Conservation (phyloP, 2,113 vertebrate species). For the Melanocharis versteri region DNA sequence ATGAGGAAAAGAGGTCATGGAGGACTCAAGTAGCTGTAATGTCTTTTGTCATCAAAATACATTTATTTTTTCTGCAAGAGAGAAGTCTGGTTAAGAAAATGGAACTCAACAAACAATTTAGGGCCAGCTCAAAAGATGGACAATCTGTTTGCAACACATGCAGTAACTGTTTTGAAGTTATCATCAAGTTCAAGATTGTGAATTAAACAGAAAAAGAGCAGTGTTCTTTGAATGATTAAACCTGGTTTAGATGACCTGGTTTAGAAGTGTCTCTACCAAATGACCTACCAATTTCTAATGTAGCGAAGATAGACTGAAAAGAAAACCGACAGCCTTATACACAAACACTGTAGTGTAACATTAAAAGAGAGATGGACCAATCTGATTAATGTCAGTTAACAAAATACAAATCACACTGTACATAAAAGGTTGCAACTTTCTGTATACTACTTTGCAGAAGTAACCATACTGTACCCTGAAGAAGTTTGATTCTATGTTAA, state of each 20-base stretch:
- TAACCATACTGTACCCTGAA: not conserved
- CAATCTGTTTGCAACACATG: not conserved
- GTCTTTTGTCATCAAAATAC: not conserved
- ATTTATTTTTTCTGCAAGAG: not conserved
- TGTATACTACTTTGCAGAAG: not conserved
- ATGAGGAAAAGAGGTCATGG: not conserved
- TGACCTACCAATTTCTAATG: not conserved
- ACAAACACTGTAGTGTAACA: not conserved
- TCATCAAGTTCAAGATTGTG: not conserved
- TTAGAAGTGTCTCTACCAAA: not conserved
- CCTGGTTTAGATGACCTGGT: not conserved
- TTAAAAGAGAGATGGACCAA: not conserved
- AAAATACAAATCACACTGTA: not conserved
- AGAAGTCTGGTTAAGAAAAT: not conserved
- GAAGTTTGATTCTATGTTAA: not conserved
- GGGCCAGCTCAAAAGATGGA: not conserved
- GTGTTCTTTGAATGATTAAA: not conserved
- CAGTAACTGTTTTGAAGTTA: not conserved
- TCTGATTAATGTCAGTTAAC: not conserved
- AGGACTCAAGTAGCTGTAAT: not conserved
- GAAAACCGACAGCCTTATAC: not conserved
- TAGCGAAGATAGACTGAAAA: not conserved
- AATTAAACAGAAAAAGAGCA: not conserved
- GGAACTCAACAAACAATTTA: not conserved
- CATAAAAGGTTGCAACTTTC: not conserved